phyloP scores from a whole-genome alignment of 1,140 invertebrate genomes.

The Sinonovacula constricta region DNA sequence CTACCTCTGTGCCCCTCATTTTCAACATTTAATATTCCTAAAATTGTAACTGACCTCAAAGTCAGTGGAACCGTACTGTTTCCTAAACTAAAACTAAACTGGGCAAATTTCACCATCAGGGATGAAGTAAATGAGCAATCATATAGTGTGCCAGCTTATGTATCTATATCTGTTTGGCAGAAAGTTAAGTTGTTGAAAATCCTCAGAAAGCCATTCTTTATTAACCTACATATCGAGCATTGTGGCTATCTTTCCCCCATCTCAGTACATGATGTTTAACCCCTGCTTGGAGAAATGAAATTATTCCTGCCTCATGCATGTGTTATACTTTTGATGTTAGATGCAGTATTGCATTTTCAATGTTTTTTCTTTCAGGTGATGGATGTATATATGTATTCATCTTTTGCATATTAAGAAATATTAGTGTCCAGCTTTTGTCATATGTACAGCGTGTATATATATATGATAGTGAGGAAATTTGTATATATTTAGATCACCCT shows the following conservation, averaged over 20 bases:
- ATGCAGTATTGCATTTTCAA: too few species aligned
- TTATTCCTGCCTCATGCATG: too few species aligned
- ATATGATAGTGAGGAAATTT: neutral
- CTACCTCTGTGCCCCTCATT: constrained; percentile 16
- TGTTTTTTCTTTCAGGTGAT: too few species aligned
- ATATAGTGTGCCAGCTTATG: neutral
- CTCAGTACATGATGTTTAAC: neutral
- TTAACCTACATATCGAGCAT: constrained; percentile 10
- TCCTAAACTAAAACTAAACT: neutral
- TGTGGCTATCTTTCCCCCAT: constrained; percentile 17
- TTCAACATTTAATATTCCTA: neutral
- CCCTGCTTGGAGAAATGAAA: too few species aligned
- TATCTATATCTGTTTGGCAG: neutral
- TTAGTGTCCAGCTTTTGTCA: neutral
- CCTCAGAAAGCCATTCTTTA: neutral
- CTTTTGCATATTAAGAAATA: neutral
- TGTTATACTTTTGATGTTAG: too few species aligned
- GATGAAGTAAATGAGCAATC: neutral
- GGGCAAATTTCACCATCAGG: constrained; percentile 2
- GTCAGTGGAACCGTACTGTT: neutral
- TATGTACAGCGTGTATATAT: neutral
- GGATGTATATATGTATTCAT: neutral
- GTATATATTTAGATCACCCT: neutral
- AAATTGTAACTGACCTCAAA: neutral
- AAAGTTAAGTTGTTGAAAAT: neutral